Evolutionary conservation across 2,888 invertebrate genomes (phyloP).

Genomic region (Melolontha melolontha): DNA sequence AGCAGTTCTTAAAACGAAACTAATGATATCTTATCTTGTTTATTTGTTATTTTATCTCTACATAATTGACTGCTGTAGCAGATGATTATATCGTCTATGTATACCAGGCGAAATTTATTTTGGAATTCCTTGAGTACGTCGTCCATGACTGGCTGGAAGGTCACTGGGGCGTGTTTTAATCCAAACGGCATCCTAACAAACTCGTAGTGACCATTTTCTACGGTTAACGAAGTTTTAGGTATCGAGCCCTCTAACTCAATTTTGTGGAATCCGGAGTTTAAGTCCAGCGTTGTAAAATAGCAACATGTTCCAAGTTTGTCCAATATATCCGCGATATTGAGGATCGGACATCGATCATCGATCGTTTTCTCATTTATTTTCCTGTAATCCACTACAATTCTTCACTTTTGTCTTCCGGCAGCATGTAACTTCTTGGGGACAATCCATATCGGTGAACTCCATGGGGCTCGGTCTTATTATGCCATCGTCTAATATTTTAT

Average conservation of each 20-base stretch:
- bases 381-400: conserved; percentile 17
- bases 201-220: conserved; percentile 53
- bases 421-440: neutral
- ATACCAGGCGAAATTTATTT: conserved; percentile 46
- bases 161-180: conserved; percentile 33
- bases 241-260: conserved; percentile 53
- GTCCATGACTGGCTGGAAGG: conserved; percentile 51
- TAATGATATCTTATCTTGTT: too few relatives aligned
- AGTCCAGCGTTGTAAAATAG: conserved; percentile 55
- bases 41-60: too few relatives aligned
- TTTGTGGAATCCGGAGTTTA: conserved; percentile 57
- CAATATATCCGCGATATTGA: conserved; percentile 27
- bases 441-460: conserved; percentile 2
- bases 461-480: conserved; percentile 29
- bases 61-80: conserved; percentile 37
- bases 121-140: conserved; percentile 44
- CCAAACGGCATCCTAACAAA: conserved; percentile 53
- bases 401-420: conserved; percentile 20
- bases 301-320: conserved; percentile 46
- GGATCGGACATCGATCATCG: conserved; percentile 54
- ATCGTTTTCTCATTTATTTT: conserved; percentile 29
- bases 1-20: too few relatives aligned
- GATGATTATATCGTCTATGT: conserved; percentile 49
- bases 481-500: conserved; percentile 33
- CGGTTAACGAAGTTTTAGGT: conserved; percentile 55